phyloP scores from a whole-genome alignment of 2,797 vertebrate species.

The Lacerta agilis region DNA sequence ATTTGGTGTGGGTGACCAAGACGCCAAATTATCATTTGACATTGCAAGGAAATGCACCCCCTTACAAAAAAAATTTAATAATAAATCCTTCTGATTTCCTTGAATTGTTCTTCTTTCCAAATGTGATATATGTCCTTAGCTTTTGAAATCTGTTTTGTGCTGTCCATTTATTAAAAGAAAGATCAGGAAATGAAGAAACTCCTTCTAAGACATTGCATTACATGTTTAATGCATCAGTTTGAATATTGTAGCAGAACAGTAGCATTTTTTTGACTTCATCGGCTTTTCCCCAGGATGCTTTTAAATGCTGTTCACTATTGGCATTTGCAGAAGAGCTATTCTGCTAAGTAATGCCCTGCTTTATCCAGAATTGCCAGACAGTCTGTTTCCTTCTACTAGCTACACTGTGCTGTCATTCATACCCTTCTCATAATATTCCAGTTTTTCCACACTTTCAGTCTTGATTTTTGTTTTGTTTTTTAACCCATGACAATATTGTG shows the following conservation, averaged over 20 bases:
- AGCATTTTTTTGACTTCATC: background rate
- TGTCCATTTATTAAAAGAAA: background rate
- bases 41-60: too few relatives aligned
- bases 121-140: background rate
- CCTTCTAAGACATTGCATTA: background rate
- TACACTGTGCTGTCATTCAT: constrained; percentile 54
- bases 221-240: constrained; percentile 28
- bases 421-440: constrained; percentile 29
- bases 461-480: constrained; percentile 27
- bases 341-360: background rate
- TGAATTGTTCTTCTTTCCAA: background rate
- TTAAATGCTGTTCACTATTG: constrained; percentile 34
- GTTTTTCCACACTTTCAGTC: constrained; percentile 51
- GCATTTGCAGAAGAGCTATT: background rate
- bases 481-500: constrained; percentile 54
- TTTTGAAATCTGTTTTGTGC: background rate
- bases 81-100: background rate
- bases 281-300: background rate
- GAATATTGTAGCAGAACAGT: background rate
- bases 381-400: constrained; percentile 44
- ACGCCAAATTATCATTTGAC: too few relatives aligned
- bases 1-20: too few relatives aligned
- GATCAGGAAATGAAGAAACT: background rate
- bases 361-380: constrained; percentile 37
- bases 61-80: too few relatives aligned